Evolutionary conservation across 2,797 vertebrate genomes (phyloP).

Genomic region (Spatula versicolor): DNA sequence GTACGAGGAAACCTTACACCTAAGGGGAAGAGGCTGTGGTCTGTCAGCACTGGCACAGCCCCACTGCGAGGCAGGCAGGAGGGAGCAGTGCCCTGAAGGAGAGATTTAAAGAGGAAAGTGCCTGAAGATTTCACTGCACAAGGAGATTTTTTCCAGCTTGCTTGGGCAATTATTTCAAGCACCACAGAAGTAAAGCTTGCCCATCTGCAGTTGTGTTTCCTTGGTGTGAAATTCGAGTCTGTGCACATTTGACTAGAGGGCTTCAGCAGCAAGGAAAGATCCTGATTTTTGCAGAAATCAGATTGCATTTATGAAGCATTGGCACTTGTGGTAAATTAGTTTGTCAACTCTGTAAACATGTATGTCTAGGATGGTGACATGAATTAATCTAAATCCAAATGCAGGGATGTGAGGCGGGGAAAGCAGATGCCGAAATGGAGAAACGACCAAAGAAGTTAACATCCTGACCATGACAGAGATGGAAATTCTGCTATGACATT

Average conservation of each 20-base stretch:
- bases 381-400: background rate
- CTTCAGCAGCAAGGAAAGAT: background rate
- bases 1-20: background rate
- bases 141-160: background rate
- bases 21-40: background rate
- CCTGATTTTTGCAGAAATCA: background rate
- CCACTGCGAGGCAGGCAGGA: background rate
- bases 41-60: background rate
- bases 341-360: background rate
- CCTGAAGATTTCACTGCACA: background rate
- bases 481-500: background rate
- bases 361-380: background rate
- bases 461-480: accelerated
- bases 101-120: background rate
- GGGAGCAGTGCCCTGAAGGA: background rate
- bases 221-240: background rate
- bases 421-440: background rate
- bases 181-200: background rate
- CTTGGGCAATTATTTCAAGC: background rate
- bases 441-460: background rate
- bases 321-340: background rate
- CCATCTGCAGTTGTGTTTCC: background rate
- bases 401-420: background rate
- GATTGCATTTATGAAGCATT: background rate
- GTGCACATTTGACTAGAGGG: background rate